A percentile compares a stretch with the other conserved stretches of the same genome.
phyloP scores from a whole-genome alignment of 2,888 invertebrate species.

The Morpho deidamia region DNA sequence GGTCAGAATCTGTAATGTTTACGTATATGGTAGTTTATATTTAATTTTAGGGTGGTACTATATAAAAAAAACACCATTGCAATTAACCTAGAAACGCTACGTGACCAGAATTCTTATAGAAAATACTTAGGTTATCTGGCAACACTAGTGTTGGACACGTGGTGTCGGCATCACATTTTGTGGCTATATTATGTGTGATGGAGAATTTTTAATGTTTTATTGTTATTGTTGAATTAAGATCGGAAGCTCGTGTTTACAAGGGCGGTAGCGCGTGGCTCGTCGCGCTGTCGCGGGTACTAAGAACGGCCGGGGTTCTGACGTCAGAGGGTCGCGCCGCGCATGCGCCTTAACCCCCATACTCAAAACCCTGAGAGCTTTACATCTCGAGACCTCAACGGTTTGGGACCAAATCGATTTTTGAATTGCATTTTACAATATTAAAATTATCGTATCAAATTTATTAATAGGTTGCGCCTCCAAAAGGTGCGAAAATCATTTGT shows the following conservation, averaged over 20 bases:
- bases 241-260: constrained; percentile 62
- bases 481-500: too few species aligned
- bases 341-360: constrained; percentile 58
- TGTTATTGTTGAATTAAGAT: constrained; percentile 57
- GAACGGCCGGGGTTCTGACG: constrained; percentile 63
- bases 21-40: constrained; percentile 1
- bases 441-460: too few species aligned
- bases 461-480: too few species aligned
- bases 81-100: not conserved
- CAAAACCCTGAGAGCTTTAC: constrained; percentile 70
- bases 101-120: not conserved
- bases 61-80: not conserved
- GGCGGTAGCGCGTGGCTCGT: constrained; percentile 64
- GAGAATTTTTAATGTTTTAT: constrained; percentile 15
- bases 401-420: constrained; percentile 75
- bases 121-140: constrained; percentile 10
- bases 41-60: not conserved
- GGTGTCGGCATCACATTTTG: not conserved
- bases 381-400: constrained; percentile 74
- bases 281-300: constrained; percentile 73
- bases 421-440: constrained; percentile 40
- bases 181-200: not conserved
- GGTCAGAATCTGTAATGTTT: constrained; percentile 15
- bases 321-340: constrained; percentile 61
- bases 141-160: constrained; percentile 5